Percentiles rank a stretch among this genome's conserved stretches.
Evolutionary conservation across 2,888 invertebrate genomes (phyloP).

Genomic region (Eupithecia subfuscata): DNA sequence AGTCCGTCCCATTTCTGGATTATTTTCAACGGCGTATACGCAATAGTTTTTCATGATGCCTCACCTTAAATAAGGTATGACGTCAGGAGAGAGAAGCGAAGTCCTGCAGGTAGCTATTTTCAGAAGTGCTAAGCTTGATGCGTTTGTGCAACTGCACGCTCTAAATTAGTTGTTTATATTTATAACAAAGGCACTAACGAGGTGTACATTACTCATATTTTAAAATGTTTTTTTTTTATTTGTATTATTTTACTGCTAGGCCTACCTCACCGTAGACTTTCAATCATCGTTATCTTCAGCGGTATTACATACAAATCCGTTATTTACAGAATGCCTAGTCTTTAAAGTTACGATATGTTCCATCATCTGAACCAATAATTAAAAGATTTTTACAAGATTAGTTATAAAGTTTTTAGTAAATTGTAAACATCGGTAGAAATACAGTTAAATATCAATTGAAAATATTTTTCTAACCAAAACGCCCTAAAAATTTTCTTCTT

Average conservation of each 20-base stretch:
- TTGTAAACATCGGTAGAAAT: too few species aligned
- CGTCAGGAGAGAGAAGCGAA: neutral
- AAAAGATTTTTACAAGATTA: neutral
- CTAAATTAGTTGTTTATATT: slow-evolving; percentile 12
- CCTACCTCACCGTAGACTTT: neutral
- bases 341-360: neutral
- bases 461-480: neutral
- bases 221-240: too few species aligned
- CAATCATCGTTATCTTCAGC: neutral
- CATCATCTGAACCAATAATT: neutral
- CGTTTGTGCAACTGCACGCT: slow-evolving; percentile 1
- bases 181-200: neutral
- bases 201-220: neutral
- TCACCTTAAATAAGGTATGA: neutral
- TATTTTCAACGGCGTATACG: too few species aligned
- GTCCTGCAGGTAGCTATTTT: neutral
- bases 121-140: neutral
- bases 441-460: too few species aligned
- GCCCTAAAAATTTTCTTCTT: neutral
- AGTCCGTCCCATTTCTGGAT: too few species aligned
- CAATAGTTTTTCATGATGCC: neutral
- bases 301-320: neutral
- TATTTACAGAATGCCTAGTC: neutral
- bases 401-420: too few species aligned
- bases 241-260: too few species aligned